Base-by-base conservation (phyloP, 2,888 invertebrate genomes). In the Cenopis cana region DNA sequence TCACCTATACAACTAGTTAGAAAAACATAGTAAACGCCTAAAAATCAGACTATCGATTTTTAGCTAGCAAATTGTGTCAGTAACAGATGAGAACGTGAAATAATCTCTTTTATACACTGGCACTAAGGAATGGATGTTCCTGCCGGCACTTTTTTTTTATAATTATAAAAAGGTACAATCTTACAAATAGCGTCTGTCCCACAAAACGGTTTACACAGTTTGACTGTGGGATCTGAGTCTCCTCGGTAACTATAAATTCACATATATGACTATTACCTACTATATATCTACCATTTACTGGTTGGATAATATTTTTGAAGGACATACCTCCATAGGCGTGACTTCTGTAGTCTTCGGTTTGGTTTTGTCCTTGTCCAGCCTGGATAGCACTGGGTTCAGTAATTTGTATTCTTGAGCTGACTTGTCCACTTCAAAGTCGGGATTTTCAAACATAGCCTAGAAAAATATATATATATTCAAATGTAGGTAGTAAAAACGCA, bases 401-500 rank as follows among this genome's bases (percentile, higher is more conserved):
- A 99, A 93, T 78, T 96, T 94, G 86, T 95, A 99, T 84, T 98
- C 98, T 80, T 98, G 97, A 61, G 97, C 96, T 82, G 95, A 95
- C 79, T 95, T 96, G 85, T 99, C 97, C 69, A 99, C 96, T 89
- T 98, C 96, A 88, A 97, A 99, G 83, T 98, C 98, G 12, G 98
- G 96, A 92, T 99, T 97, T 79, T 95, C 96, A 88, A 99, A 99
- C 85, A 99, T 90, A 1, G 95, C 96, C 90, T 94, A 77, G 72
- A 82, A 85, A 70, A 54, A 66, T 36, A 64, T 20, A 64, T 50
- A 59, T n/a, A 57, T 59, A 14, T 52, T 41, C 49, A 11, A 54
- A 38, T 5, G 1, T 46, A 46, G 33, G 33, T 6, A 33, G 1
- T 1, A 33, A 33, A 33, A 33, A 33, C 33, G 9, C 33, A 3